A percentile compares a stretch with the other conserved stretches of the same genome.
Evolutionary conservation across 1,140 invertebrate genomes (phyloP).

Genomic region (Brachionus plicatilis): DNA sequence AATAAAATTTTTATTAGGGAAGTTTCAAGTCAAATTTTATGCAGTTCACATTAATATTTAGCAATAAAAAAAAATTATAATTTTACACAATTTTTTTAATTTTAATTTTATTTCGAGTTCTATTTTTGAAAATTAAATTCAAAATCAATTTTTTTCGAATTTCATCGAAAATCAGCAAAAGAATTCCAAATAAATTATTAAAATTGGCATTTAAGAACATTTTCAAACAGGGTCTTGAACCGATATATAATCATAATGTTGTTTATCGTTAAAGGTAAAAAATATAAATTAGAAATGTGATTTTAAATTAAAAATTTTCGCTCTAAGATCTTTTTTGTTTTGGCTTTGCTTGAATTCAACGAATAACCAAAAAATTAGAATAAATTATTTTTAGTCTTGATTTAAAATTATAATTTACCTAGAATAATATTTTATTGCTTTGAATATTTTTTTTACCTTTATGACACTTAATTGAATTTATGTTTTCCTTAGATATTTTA

Average conservation of each 20-base stretch:
- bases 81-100: background rate
- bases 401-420: constrained; percentile 24
- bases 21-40: background rate
- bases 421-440: background rate
- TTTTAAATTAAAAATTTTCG: constrained; percentile 8
- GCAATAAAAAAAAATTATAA: background rate
- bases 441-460: background rate
- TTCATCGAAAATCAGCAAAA: background rate
- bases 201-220: background rate
- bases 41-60: background rate
- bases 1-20: background rate
- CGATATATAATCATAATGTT: constrained; percentile 5
- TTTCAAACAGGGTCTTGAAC: background rate
- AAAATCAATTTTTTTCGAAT: background rate
- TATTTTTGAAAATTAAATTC: background rate
- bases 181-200: background rate
- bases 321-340: background rate
- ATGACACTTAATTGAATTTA: constrained; percentile 1
- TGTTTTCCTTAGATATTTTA: background rate
- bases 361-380: constrained; percentile 31
- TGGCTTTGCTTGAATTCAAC: background rate
- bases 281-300: constrained; percentile 23
- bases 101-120: background rate
- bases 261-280: constrained; percentile 21
- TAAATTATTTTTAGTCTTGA: constrained; percentile 16